These are phyloP conservation scores for Macaria liturata DNA, from an alignment of 2,888 invertebrate genomes.

Conservation along the genomic window DNA sequence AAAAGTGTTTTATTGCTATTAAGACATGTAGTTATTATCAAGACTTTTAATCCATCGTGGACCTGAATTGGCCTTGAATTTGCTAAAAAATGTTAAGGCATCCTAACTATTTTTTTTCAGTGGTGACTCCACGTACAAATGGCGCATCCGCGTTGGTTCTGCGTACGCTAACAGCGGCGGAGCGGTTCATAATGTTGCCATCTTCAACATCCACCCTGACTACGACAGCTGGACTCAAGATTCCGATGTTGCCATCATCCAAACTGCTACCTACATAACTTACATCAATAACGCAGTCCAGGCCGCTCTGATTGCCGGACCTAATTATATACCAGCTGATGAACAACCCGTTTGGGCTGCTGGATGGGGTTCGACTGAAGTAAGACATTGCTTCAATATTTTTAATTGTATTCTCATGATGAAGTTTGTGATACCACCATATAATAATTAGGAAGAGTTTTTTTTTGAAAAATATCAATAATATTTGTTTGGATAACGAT, in stretches of 20 bases:
- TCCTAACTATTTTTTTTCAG: constrained; percentile 32
- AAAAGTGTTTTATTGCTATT: no score
- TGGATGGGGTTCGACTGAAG: constrained; percentile 57
- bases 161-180: constrained; percentile 53
- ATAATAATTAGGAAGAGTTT: no score
- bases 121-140: constrained; percentile 38
- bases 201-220: constrained; percentile 47
- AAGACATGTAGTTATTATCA: no score
- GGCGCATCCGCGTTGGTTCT: constrained; percentile 55
- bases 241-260: constrained; percentile 50
- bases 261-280: constrained; percentile 29
- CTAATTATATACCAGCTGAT: constrained; percentile 49
- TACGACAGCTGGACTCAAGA: constrained; percentile 47
- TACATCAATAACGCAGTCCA: constrained; percentile 24
- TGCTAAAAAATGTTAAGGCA: no score
- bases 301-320: constrained; percentile 35
- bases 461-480: no score
- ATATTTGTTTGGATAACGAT: no score
- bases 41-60: no score
- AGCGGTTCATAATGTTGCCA: constrained; percentile 32
- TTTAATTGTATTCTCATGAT: no score
- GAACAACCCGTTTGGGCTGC: constrained; percentile 54
- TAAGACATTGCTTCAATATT: constrained; percentile 33
- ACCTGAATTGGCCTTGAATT: no score
- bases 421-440: no score